Base-by-base conservation (phyloP, 2,888 invertebrate species). In the Himalopsyche tibetana region DNA sequence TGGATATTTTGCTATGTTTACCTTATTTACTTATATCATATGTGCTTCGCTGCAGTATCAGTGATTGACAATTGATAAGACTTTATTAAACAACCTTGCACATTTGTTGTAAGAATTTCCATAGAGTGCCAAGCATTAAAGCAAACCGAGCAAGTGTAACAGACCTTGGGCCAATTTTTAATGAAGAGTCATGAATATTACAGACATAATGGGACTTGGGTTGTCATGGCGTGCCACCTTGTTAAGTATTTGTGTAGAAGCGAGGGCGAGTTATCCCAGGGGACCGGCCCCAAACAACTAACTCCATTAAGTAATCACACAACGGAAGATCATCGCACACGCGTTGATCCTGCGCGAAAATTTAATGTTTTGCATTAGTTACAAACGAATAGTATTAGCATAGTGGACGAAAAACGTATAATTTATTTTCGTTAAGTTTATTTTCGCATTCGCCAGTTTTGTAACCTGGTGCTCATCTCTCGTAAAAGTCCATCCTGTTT, bases 171-270 rank as follows among this genome's bases (percentile, higher is more conserved):
- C 38, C 74, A 36, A 74, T 74, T 74, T 74, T 74, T 74, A 74
- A 74, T 74, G 38, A 74, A 74, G 74, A 74, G 38, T 74, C 74
- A 74, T 74, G 74, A 74, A 74, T 74, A 74, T 74, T 74, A 38
- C 74, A 74, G 74, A 74, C 74, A 74, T 74, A 38, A 36, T 74
- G 74, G 74, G 74, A 74, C 74, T 74, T 15, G 36, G 74, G 74
- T 36, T 12, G 28, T 74, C 74, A 36, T 36, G 36, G 74, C 74
- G 74, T 74, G 74, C 36, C 38, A 74, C 74, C 74, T 74, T 74
- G 74, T 74, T 74, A 74, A 74, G 74, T 74, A 74, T 74, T 74
- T 74, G 74, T 38, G 74, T 74, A 36, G 74, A 12, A 74, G 74
- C 74, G 74, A 74, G 74, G 38, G 28, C 74, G 74, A 36, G 15